Conservation (phyloP, 2,797 vertebrate genomes). For the Hirundo rustica region DNA sequence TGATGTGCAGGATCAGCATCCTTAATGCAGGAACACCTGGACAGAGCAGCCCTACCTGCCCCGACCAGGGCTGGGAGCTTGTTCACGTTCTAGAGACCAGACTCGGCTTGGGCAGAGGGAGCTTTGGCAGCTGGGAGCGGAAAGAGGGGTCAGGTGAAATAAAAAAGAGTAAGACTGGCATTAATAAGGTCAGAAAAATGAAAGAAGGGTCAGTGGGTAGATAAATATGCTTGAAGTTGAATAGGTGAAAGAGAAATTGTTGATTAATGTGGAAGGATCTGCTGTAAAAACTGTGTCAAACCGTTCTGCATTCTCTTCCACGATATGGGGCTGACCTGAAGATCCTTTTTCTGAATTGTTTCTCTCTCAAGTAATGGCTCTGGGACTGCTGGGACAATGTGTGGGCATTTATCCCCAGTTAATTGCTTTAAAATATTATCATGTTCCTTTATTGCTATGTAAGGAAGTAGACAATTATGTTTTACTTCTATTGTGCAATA, state of each 20-base stretch:
- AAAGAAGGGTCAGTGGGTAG: not conserved
- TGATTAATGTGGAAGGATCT: not conserved
- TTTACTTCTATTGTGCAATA: slow-evolving; percentile 30
- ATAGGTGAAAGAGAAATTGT: not conserved
- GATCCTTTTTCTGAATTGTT: not conserved
- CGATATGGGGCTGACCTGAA: not conserved
- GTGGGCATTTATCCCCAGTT: not conserved
- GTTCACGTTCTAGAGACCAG: accelerated
- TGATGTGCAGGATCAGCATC: not conserved
- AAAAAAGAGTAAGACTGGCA: not conserved
- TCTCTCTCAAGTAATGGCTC: not conserved
- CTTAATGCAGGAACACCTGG: not conserved
- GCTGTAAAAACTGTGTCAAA: not conserved
- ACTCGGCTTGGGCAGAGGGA: not conserved
- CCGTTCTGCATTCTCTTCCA: not conserved
- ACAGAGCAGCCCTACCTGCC: not conserved
- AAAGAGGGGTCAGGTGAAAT: not conserved
- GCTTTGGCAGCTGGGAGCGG: not conserved
- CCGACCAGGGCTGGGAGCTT: not conserved
- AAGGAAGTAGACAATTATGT: slow-evolving; percentile 32
- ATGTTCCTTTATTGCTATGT: not conserved
- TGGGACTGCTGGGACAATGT: not conserved
- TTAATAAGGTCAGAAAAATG: not conserved
- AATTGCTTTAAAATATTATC: slow-evolving; percentile 30
- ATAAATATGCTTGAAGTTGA: not conserved